phyloP scores from a whole-genome alignment of 2,113 vertebrate genomes.

The Lophura nycthemera region DNA sequence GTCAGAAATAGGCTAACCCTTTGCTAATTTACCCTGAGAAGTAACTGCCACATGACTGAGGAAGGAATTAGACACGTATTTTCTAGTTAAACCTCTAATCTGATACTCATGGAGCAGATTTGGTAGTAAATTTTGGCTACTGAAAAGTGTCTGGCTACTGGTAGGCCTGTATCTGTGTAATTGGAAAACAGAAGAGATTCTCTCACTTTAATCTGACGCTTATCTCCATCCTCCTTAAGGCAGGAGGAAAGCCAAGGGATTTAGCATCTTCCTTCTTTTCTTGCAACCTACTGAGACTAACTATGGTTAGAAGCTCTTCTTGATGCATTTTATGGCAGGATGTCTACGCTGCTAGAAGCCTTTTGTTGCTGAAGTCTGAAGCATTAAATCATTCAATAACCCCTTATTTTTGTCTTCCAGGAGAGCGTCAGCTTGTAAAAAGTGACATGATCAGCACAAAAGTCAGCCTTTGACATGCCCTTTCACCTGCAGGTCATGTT shows the following conservation, averaged over 20 bases:
- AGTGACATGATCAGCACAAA: slow-evolving; percentile 20
- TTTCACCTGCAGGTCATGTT: slow-evolving; percentile 32
- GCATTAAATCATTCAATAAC: slow-evolving; percentile 33
- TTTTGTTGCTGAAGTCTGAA: slow-evolving; percentile 32
- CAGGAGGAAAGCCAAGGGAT: slow-evolving; percentile 49
- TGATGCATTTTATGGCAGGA: slow-evolving; percentile 37
- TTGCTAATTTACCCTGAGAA: neutral
- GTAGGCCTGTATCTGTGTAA: slow-evolving; percentile 36
- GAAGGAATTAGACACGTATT: slow-evolving; percentile 31
- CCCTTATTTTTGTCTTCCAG: slow-evolving; percentile 42
- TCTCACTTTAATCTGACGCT: slow-evolving; percentile 50
- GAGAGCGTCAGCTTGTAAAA: slow-evolving; percentile 38
- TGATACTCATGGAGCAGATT: slow-evolving; percentile 31
- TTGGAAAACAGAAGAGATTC: slow-evolving; percentile 55
- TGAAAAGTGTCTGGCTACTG: neutral
- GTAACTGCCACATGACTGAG: neutral
- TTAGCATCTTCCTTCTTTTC: slow-evolving; percentile 42
- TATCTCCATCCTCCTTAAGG: slow-evolving; percentile 62
- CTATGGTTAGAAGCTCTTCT: slow-evolving; percentile 43
- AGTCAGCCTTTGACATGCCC: slow-evolving; percentile 30
- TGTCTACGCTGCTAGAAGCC: slow-evolving; percentile 10
- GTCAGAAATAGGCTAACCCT: neutral
- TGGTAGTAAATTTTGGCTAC: slow-evolving; percentile 46
- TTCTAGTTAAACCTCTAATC: slow-evolving; percentile 37
- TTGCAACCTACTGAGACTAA: slow-evolving; percentile 49